phyloP scores from a whole-genome alignment of 2,113 vertebrate genomes.

The Oncorhynchus mykiss region DNA sequence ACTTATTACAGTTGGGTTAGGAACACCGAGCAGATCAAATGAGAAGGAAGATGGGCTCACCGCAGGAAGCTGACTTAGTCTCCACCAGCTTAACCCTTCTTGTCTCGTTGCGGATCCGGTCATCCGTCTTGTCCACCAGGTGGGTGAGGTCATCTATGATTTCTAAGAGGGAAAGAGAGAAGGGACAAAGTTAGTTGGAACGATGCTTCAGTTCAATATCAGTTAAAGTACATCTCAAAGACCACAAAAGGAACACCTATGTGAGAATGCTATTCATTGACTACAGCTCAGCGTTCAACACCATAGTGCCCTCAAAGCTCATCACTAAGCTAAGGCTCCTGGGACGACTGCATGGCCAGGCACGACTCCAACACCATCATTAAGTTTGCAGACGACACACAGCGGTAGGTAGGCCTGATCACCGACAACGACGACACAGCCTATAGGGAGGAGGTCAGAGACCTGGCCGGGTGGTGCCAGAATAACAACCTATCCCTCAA shows the following conservation, averaged over 20 bases:
- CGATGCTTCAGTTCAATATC: not conserved
- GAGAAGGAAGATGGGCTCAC: constrained; percentile 68
- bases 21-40: constrained; percentile 1
- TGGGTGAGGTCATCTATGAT: constrained; percentile 92
- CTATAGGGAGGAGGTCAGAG: too few relatives aligned
- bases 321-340: too few relatives aligned
- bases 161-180: constrained; percentile 71
- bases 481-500: too few relatives aligned
- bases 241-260: not conserved
- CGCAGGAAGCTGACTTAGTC: constrained; percentile 88
- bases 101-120: constrained; percentile 82
- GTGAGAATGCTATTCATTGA: too few relatives aligned
- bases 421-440: too few relatives aligned
- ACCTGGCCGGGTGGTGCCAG: too few relatives aligned
- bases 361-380: too few relatives aligned
- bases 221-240: not conserved
- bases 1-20: not conserved
- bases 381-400: too few relatives aligned
- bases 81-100: constrained; percentile 87
- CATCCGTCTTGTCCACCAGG: constrained; percentile 92
- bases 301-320: too few relatives aligned
- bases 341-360: too few relatives aligned
- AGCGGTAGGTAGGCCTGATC: too few relatives aligned
- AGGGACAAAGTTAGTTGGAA: not conserved
- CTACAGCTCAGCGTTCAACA: too few relatives aligned